Base-by-base conservation (phyloP, 2,888 invertebrate species). In the Osmoderma eremita region DNA sequence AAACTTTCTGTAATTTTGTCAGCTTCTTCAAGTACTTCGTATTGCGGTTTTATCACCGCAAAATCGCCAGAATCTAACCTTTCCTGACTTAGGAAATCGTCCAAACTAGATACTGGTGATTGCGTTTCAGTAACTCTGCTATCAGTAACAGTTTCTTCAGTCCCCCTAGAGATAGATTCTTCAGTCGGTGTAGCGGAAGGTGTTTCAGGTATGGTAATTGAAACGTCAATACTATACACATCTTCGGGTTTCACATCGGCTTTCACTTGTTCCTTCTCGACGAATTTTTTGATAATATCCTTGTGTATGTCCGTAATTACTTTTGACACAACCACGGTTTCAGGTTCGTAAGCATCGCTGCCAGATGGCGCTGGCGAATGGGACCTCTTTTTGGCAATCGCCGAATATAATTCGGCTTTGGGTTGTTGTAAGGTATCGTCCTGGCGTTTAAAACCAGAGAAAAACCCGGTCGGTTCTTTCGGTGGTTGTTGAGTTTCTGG, bases 361-460 rank as follows among this genome's bases (percentile, higher is more conserved):
- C 73, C 72, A 10, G 56, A 39, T 2, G 54, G 56, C 24, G 70
- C 69, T 20, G 78, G 77, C 8, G 79, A 79, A n/a, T 78, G 71
- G 5, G 77, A 76, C 65, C 79, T 71, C 51, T 71, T 72, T 64
- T 75, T 77, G 1, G 76, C 74, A 42, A 80, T 73, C 50, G 80
- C 80, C 0, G 80, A 78, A 70, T 81, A 81, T 45, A 78, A 71
- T 65, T n/a, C n/a, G n/a, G 75, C 74, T 72, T 78, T 77, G 0
- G 78, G 74, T 64, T 78, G 72, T 41, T 75, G 67, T 12, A 67
- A 63, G 12, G 62, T 1, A 49, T 76, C 76, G 24, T 76, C 76
- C 63, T 75, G 72, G 63, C 76, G 72, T 51, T 75, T 76, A 68
- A 79, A 79, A 56, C 76, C 73, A 1, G 76, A 72, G 51, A 79